A percentile compares a stretch with the other conserved stretches of the same genome.
Evolutionary conservation across 2,888 invertebrate genomes (phyloP).

Genomic region (Acanthopleura granulata): DNA sequence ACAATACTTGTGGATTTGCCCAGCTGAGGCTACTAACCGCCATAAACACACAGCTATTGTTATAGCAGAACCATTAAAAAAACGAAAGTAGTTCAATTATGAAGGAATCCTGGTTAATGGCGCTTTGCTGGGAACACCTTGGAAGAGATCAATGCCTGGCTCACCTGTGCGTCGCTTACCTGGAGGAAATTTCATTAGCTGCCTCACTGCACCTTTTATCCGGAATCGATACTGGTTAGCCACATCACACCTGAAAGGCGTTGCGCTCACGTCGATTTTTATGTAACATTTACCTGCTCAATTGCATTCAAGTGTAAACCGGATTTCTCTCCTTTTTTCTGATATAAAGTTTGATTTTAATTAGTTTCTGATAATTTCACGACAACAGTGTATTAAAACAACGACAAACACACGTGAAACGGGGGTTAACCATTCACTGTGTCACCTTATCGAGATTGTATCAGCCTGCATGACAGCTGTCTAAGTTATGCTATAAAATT

Average conservation of each 20-base stretch:
- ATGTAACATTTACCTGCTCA: too few relatives aligned
- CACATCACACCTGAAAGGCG: neutral
- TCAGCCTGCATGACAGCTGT: too few relatives aligned
- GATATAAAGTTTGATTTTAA: too few relatives aligned
- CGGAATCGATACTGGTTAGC: neutral
- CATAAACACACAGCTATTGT: neutral
- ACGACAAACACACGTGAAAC: too few relatives aligned
- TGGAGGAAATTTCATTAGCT: neutral
- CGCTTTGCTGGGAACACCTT: neutral
- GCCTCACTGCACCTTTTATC: neutral
- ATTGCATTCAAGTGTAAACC: too few relatives aligned
- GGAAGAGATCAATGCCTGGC: neutral
- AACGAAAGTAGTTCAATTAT: slow-evolving; percentile 5
- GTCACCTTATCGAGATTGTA: too few relatives aligned
- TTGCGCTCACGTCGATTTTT: too few relatives aligned
- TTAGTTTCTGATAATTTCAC: too few relatives aligned
- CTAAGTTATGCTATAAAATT: too few relatives aligned
- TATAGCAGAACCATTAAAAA: neutral
- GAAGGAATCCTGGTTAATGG: neutral
- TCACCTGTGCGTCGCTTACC: slow-evolving; percentile 3
- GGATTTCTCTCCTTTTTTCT: too few relatives aligned
- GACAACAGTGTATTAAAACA: too few relatives aligned
- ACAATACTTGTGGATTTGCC: neutral
- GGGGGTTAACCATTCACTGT: too few relatives aligned
- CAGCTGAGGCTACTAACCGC: neutral